Conservation (phyloP, 2,888 invertebrate genomes). For the Drosophila fungiperda region DNA sequence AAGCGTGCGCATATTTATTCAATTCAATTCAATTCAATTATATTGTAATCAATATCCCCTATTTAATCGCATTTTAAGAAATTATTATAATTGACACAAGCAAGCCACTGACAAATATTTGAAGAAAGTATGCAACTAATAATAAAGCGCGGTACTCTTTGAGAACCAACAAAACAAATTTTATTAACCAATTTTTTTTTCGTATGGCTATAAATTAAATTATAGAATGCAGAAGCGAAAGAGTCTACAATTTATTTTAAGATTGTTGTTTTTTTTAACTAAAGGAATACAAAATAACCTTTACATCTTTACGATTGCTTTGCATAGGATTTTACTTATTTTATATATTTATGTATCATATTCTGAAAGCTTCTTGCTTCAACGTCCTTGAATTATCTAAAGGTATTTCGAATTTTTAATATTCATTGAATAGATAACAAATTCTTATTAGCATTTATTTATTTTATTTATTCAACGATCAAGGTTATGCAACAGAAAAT, state of each 20-base stretch:
- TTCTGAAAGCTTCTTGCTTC: neutral
- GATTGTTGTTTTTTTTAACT: neutral
- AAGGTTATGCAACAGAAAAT: neutral
- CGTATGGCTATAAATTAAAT: too few species aligned
- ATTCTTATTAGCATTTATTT: neutral
- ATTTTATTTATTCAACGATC: neutral
- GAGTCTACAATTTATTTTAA: neutral
- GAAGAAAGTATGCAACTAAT: constrained; percentile 38
- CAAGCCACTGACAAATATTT: constrained; percentile 60
- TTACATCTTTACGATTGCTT: neutral
- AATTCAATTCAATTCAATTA: constrained; percentile 19
- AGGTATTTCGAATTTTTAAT: fast-evolving
- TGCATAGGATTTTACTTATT: neutral
- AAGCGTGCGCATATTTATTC: constrained; percentile 31
- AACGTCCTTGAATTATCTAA: neutral
- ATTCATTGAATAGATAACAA: fast-evolving
- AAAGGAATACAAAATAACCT: neutral
- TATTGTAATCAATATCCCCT: constrained; percentile 35
- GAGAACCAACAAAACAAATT: constrained; percentile 28
- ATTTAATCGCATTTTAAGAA: constrained; percentile 46
- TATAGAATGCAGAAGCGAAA: neutral
- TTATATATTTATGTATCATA: neutral
- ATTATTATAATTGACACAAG: constrained; percentile 61
- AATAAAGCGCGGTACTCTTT: constrained; percentile 62
- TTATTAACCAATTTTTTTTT: neutral